Evolutionary conservation across 2,888 invertebrate species (phyloP), one percentile per base, ranked within the genome.

Genomic region (Dicyrtomina minuta): DNA sequence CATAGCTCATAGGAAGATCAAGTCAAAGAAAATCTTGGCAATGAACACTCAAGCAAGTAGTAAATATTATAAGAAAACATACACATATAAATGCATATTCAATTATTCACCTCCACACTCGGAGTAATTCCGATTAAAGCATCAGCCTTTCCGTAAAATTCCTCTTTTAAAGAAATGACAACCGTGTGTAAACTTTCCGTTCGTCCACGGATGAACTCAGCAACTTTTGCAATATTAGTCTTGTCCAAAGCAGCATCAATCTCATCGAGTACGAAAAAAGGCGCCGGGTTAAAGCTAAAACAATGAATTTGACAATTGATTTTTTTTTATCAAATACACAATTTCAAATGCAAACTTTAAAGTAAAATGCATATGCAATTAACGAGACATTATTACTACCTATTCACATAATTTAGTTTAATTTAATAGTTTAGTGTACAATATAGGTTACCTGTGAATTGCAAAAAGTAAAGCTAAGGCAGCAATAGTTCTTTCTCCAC

Each of bases 231-330:
- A 82, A 99, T 99, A 83, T 99, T 99, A 8, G 99, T 99, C 84
- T 99, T 99, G 84, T 99, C 99, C 72, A 99, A 85, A 65, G 99
- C 99, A 41, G 99, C 99, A 85, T 99, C 99, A 74, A 99, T 97
- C 86, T 99, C 99, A 85, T 99, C 99, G 80, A 99, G 86, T 22
- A 99, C 94, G 84, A 99, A 99, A 85, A 99, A 99, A 15, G 99
- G 99, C 24, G 99, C 96, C 26, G 99, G 98, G 83, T 99, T 93
- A 83, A 89, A 94, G 81, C 93, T 93, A 80, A 0, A 75, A 27
- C 10, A 24, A n/a, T 12, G 26, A 56, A 12, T 12, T 13, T n/a
- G 13, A n/a, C 53, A 51, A n/a, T n/a, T n/a, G n/a, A n/a, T n/a
- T n/a, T n/a, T n/a, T n/a, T n/a, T n/a, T n/a, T n/a, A n/a, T n/a